Conservation (phyloP, 2,113 vertebrate genomes). For the Oryzias curvinotus region DNA sequence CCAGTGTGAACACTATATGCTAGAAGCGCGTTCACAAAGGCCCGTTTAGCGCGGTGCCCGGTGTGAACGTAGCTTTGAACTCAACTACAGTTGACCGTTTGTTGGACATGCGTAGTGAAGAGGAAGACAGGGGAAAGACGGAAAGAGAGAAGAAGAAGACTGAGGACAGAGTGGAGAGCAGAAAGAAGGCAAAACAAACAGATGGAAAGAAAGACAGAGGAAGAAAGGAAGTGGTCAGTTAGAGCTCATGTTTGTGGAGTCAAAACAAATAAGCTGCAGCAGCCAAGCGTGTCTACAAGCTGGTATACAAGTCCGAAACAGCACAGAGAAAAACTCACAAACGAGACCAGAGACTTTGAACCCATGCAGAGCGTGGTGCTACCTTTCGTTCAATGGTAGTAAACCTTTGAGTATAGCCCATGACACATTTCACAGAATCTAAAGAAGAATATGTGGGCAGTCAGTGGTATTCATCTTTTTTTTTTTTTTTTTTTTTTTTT, state of each 20-base stretch:
- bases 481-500: constrained; percentile 19
- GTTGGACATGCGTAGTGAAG: constrained; percentile 61
- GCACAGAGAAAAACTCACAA: constrained; percentile 85
- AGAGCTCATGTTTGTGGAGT: constrained; percentile 80
- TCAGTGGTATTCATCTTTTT: constrained; percentile 55
- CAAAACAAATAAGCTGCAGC: constrained; percentile 72
- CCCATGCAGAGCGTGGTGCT: constrained; percentile 87
- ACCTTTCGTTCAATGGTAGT: constrained; percentile 85
- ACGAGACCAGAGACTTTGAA: constrained; percentile 78
- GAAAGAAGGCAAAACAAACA: constrained; percentile 12
- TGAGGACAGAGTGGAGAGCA: constrained; percentile 55
- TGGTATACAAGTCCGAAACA: constrained; percentile 72
- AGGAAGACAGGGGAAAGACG: constrained; percentile 19
- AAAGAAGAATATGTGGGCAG: constrained; percentile 74
- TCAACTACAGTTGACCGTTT: constrained; percentile 39
- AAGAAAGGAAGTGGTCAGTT: constrained; percentile 75
- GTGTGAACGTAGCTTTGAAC: constrained; percentile 26
- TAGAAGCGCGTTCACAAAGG: too few relatives aligned
- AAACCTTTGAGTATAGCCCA: constrained; percentile 99
- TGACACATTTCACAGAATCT: constrained; percentile 83
- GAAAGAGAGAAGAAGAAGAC: constrained; percentile 8
- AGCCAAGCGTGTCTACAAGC: constrained; percentile 94
- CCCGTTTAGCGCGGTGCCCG: constrained; percentile 1
- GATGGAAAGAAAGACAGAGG: constrained; percentile 10
- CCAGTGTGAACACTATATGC: too few relatives aligned